phyloP scores from a whole-genome alignment of 2,113 vertebrate species.

The Gymnogyps californianus region DNA sequence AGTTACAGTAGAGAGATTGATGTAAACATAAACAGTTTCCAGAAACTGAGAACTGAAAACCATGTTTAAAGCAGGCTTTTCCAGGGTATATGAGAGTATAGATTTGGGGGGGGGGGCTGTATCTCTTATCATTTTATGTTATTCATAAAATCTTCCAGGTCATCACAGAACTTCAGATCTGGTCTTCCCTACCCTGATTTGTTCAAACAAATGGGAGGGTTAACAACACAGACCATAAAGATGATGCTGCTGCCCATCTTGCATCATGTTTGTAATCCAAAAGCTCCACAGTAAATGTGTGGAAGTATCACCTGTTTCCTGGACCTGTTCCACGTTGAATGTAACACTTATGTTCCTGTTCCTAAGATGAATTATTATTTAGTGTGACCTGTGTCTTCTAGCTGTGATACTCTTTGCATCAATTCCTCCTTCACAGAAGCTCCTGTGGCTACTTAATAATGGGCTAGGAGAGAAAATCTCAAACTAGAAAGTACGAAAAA shows the following conservation, averaged over 20 bases:
- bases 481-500: background rate
- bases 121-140: background rate
- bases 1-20: background rate
- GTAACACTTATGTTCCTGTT: background rate
- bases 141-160: background rate
- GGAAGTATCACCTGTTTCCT: background rate
- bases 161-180: background rate
- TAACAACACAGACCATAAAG: background rate
- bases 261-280: background rate
- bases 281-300: background rate
- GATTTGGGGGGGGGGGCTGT: fast-evolving
- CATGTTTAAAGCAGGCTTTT: background rate
- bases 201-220: background rate
- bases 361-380: background rate
- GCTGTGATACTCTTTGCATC: background rate
- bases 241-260: background rate
- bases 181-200: background rate
- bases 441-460: background rate
- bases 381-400: background rate
- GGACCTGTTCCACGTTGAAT: background rate
- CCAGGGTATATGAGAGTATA: fast-evolving
- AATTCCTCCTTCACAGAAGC: background rate
- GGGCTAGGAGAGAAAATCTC: background rate
- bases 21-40: background rate
- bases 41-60: background rate